Percentiles rank a stretch among this genome's conserved stretches.
phyloP scores from a whole-genome alignment of 1,140 invertebrate species.

The Cataglyphis hispanica region DNA sequence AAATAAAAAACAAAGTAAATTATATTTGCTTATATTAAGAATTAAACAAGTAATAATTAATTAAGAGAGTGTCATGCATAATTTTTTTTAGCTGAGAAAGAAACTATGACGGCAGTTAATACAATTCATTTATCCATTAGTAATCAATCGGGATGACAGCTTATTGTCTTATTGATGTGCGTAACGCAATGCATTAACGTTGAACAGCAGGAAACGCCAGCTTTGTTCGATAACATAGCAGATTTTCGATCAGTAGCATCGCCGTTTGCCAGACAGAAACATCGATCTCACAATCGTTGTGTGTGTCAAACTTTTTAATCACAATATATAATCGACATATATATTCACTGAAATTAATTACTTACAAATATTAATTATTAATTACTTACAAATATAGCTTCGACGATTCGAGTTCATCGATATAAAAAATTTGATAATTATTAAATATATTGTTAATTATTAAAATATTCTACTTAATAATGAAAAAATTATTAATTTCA shows the following conservation, averaged over 20 bases:
- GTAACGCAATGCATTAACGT: conserved; percentile 46
- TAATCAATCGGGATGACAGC: conserved; percentile 24
- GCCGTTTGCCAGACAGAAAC: not conserved
- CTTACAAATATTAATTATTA: too few relatives aligned
- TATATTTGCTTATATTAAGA: not conserved
- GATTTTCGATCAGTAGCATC: conserved; percentile 6
- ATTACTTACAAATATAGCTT: too few relatives aligned
- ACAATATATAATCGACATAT: not conserved
- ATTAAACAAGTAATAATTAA: conserved; percentile 3
- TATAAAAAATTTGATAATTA: not conserved
- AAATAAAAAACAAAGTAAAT: not conserved
- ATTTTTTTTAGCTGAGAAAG: not conserved
- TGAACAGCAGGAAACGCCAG: conserved; percentile 61
- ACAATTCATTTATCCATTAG: conserved; percentile 48
- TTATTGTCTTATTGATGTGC: conserved; percentile 46
- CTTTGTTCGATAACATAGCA: conserved; percentile 20
- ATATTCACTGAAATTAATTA: not conserved
- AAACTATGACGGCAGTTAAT: not conserved
- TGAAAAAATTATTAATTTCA: not conserved
- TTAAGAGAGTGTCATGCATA: not conserved
- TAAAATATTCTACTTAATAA: not conserved
- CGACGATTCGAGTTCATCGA: not conserved
- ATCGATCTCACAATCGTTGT: too few relatives aligned
- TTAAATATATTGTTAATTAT: not conserved
- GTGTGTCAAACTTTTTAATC: not conserved